Conservation (phyloP, 2,113 vertebrate genomes). For the Nycticryphes semicollaris region DNA sequence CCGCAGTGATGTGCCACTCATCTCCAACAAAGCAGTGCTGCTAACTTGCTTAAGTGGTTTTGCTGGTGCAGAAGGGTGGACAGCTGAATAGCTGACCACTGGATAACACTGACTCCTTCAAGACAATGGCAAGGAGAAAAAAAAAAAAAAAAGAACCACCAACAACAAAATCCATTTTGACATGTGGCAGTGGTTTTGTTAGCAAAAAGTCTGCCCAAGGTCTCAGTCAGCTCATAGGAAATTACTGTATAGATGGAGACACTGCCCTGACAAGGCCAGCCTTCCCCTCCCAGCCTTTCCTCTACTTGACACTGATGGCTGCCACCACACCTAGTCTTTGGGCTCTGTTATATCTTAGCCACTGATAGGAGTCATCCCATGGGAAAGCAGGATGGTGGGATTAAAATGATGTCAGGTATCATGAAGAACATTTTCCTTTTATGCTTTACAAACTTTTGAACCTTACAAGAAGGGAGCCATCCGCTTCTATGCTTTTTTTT, state of each 20-base stretch:
- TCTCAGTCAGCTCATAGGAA: constrained; percentile 55
- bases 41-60: neutral
- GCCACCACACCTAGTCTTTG: constrained; percentile 61
- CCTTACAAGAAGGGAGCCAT: neutral
- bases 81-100: neutral
- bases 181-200: neutral
- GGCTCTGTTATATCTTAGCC: constrained; percentile 27
- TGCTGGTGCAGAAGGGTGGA: neutral
- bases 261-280: constrained; percentile 57
- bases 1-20: neutral
- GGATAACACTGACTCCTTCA: neutral
- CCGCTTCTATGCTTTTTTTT: neutral
- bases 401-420: constrained; percentile 51
- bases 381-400: constrained; percentile 47
- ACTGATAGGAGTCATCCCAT: constrained; percentile 48
- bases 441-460: constrained; percentile 34
- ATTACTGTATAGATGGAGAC: constrained; percentile 35
- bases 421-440: constrained; percentile 33
- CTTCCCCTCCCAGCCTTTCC: constrained; percentile 69
- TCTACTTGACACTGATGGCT: constrained; percentile 36
- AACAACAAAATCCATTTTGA: neutral
- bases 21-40: neutral
- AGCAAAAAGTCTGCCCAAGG: constrained; percentile 34
- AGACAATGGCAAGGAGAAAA: neutral
- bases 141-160: neutral